Percentiles rank a stretch among this genome's conserved stretches.
phyloP scores from a whole-genome alignment of 2,888 invertebrate genomes.

The Elmis aenea region DNA sequence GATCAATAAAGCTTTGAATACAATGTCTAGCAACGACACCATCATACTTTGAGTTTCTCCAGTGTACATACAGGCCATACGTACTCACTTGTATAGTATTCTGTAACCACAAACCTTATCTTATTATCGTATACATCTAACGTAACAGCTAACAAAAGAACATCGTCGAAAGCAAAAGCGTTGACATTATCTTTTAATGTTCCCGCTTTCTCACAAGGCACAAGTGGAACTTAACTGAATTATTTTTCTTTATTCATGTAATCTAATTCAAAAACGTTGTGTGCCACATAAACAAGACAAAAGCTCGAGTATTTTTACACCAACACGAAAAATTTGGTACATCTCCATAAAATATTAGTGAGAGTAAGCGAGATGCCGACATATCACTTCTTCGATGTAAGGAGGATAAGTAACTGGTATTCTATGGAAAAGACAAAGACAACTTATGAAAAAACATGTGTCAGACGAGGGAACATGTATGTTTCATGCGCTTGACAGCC shows the following conservation, averaged over 20 bases:
- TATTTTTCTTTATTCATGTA: slow-evolving; percentile 40
- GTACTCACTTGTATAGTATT: too few species aligned
- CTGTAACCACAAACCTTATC: too few species aligned
- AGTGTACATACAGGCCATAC: too few species aligned
- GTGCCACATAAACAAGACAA: slow-evolving; percentile 35
- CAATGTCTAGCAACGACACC: too few species aligned
- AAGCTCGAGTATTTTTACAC: slow-evolving; percentile 42
- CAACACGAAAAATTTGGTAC: slow-evolving; percentile 41
- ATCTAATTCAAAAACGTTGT: slow-evolving; percentile 37
- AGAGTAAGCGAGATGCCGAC: slow-evolving; percentile 19
- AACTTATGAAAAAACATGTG: slow-evolving; percentile 38
- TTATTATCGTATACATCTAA: too few species aligned
- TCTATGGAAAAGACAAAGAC: slow-evolving; percentile 13
- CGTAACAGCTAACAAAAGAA: too few species aligned
- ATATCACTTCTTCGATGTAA: slow-evolving; percentile 14
- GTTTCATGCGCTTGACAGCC: slow-evolving; percentile 37
- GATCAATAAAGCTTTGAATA: too few species aligned
- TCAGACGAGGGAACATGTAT: slow-evolving; percentile 39
- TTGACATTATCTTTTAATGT: too few species aligned
- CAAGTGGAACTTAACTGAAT: slow-evolving; percentile 23
- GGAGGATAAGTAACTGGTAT: slow-evolving; percentile 20
- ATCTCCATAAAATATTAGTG: slow-evolving; percentile 43
- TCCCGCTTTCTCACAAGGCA: too few species aligned
- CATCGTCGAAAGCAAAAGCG: background rate
- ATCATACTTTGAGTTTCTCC: too few species aligned